These are phyloP conservation scores for Zosterops hypoxanthus DNA, from an alignment of 2,113 vertebrate genomes.

Conservation along the genomic window DNA sequence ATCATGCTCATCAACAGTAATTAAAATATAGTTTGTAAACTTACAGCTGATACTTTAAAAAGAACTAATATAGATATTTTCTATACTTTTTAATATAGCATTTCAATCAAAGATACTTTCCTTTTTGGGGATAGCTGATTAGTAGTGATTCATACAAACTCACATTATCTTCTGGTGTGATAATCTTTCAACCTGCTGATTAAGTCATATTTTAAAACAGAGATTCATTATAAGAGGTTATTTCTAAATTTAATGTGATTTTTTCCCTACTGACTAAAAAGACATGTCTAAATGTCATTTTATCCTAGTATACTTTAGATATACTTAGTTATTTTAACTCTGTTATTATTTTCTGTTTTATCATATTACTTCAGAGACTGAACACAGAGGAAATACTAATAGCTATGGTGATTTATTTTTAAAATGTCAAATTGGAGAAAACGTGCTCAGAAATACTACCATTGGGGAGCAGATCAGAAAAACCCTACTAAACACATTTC, in stretches of 20 bases:
- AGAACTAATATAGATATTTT: neutral
- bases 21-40: neutral
- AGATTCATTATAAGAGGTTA: neutral
- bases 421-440: neutral
- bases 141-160: neutral
- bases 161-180: neutral
- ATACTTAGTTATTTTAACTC: neutral
- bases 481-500: neutral
- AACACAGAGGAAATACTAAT: neutral
- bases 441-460: neutral
- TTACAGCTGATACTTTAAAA: neutral
- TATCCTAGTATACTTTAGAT: neutral
- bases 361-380: neutral
- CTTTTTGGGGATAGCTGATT: neutral
- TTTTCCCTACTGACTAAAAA: neutral
- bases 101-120: constrained; percentile 3
- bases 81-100: neutral
- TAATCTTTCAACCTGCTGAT: neutral
- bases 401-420: neutral
- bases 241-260: neutral
- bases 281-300: neutral
- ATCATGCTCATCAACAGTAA: neutral
- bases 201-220: neutral
- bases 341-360: neutral
- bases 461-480: neutral